Base-by-base conservation (phyloP, 2,888 invertebrate genomes). In the Leuctra nigra region DNA sequence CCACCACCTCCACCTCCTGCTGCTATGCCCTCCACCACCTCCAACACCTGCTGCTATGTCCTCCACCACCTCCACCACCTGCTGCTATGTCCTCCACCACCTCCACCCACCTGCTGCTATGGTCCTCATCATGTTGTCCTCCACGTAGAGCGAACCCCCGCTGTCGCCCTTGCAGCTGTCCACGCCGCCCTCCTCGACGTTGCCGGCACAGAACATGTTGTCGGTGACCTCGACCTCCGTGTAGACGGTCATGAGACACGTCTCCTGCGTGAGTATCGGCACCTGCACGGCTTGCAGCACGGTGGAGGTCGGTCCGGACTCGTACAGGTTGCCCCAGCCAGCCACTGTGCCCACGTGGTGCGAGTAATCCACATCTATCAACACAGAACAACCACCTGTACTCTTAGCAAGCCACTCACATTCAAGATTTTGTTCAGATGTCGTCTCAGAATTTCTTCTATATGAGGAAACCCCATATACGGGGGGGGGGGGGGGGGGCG, bases 161-260 rank as follows among this genome's bases (percentile, higher is more conserved):
- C 50, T 50, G 35, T 50, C 29, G 20, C 50, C 80, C 66, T 79
- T 82, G 66, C 89, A 88, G 2, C 87, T 83, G 66, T 89, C 88
- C 11, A 77, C 73, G 64, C 75, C 70, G 23, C 83, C 83, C n/a
- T 6, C 6, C 35, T 82, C 79, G 1, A 80, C 77, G 62, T 83
- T 85, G 50, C 88, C 87, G 14, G 87, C 88, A 67, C 89, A 89
- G 66, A 89, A 78, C 86, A 88, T 87, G 61, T 86, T 83, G 18
- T 83, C 81, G 0, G 86, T 86, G 56, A 87, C 80, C 63, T 84
- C 82, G 58, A 80, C 73, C 18, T 78, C 77, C 0, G 84, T 84
- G 65, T 87, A 87, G 0, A 83, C 84, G 0, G 86, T 82, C 33
- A 78, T 77, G 7, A 77, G 75, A 67, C 87, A 88, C 52, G 85